Percentiles rank a stretch among this genome's conserved stretches.
phyloP scores from a whole-genome alignment of 1,140 invertebrate genomes.

The Bombus confusus region DNA sequence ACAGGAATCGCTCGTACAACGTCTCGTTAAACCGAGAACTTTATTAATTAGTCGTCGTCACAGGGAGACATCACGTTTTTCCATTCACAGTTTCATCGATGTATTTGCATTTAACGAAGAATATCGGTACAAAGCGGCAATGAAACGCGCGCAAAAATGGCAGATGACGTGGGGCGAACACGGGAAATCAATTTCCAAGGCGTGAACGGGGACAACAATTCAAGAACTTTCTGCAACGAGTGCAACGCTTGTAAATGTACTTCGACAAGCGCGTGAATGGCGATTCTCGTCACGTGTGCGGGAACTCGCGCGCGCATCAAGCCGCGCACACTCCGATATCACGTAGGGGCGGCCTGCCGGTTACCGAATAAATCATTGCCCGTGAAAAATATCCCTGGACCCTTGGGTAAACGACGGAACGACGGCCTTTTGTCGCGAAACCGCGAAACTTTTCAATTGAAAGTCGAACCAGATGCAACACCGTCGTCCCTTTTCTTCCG shows the following conservation, averaged over 20 bases:
- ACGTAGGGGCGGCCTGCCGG: background rate
- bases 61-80: background rate
- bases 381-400: slow-evolving; percentile 43
- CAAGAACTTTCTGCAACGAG: slow-evolving; percentile 30
- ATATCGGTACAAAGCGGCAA: slow-evolving; percentile 9
- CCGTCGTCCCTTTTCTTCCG: background rate
- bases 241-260: slow-evolving; percentile 51
- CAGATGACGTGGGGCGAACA: background rate
- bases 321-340: slow-evolving; percentile 12
- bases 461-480: background rate
- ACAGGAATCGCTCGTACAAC: background rate
- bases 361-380: slow-evolving; percentile 58
- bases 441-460: background rate
- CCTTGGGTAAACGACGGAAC: background rate
- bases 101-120: slow-evolving; percentile 34
- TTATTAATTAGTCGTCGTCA: background rate
- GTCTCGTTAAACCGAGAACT: background rate
- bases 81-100: background rate
- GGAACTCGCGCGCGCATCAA: background rate
- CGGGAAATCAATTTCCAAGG: slow-evolving; percentile 44
- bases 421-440: background rate
- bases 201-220: slow-evolving; percentile 13
- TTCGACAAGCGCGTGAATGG: slow-evolving; percentile 34
- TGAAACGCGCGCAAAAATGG: slow-evolving; percentile 26
- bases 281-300: slow-evolving; percentile 40